These are phyloP conservation scores for Epistrophe eligans DNA, from an alignment of 2,888 invertebrate genomes.

Conservation along the genomic window DNA sequence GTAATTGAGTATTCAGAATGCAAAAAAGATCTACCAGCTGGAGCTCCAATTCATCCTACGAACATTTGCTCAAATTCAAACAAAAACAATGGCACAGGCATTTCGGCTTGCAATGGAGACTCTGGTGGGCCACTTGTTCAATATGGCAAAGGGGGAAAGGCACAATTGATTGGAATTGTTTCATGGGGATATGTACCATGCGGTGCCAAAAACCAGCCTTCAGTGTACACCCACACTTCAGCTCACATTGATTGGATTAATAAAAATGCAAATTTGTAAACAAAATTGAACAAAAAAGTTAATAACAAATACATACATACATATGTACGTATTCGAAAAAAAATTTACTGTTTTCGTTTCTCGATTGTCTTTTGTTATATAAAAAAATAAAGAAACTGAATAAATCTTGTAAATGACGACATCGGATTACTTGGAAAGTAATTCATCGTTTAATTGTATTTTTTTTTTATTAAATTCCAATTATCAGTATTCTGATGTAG, in stretches of 20 bases:
- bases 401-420: not conserved
- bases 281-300: not conserved
- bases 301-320: not conserved
- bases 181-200: constrained; percentile 85
- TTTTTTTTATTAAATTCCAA: not conserved
- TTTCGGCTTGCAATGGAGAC: constrained; percentile 84
- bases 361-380: not conserved
- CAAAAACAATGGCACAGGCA: constrained; percentile 79
- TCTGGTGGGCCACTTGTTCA: constrained; percentile 82
- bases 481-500: too few relatives aligned
- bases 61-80: constrained; percentile 84
- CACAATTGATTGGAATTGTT: constrained; percentile 84
- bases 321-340: not conserved
- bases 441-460: not conserved
- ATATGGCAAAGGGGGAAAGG: constrained; percentile 68
- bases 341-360: not conserved
- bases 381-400: not conserved
- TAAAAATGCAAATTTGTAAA: constrained; percentile 61
- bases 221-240: constrained; percentile 84
- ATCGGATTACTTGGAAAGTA: not conserved
- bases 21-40: constrained; percentile 77
- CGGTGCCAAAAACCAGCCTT: constrained; percentile 82
- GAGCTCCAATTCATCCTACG: constrained; percentile 78
- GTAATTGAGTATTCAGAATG: constrained; percentile 79
- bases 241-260: constrained; percentile 83